phyloP scores from a whole-genome alignment of 2,113 vertebrate genomes.

The Catagonus wagneri region DNA sequence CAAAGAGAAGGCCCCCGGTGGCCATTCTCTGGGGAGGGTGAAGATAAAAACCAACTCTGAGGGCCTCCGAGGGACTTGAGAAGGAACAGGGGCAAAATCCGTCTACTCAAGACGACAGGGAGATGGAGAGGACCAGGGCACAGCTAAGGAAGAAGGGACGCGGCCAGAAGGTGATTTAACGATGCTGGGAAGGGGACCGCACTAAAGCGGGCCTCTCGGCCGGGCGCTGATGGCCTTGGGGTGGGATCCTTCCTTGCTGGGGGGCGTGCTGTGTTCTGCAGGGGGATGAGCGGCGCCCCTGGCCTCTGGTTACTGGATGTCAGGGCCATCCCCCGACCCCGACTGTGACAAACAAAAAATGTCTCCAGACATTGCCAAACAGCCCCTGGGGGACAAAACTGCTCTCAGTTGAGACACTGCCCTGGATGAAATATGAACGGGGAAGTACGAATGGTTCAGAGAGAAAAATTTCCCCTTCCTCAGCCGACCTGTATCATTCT shows the following conservation, averaged over 20 bases:
- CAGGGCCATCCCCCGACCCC: not conserved
- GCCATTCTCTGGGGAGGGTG: rapidly evolving
- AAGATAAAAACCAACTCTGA: not conserved
- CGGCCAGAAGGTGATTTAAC: rapidly evolving
- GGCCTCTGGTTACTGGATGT: not conserved
- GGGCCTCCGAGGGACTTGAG: not conserved
- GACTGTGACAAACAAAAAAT: not conserved
- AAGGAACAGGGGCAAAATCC: rapidly evolving
- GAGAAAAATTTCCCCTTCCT: not conserved
- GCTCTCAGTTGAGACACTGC: not conserved
- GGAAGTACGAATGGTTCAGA: not conserved
- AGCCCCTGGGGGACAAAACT: not conserved
- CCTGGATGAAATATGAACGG: not conserved
- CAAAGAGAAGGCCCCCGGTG: not conserved
- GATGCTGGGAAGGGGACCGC: rapidly evolving
- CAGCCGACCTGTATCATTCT: not conserved
- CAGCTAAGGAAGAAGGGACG: too few relatives aligned
- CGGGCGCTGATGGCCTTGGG: rapidly evolving
- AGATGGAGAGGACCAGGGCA: too few relatives aligned
- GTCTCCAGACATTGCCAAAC: not conserved
- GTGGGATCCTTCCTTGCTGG: rapidly evolving
- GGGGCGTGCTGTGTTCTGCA: rapidly evolving
- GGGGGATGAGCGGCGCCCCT: too few relatives aligned
- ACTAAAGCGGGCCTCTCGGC: rapidly evolving
- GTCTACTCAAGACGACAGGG: not conserved